Percentiles rank a stretch among this genome's conserved stretches.
Conservation (phyloP, 2,797 vertebrate genomes). For the Alectoris magna region DNA sequence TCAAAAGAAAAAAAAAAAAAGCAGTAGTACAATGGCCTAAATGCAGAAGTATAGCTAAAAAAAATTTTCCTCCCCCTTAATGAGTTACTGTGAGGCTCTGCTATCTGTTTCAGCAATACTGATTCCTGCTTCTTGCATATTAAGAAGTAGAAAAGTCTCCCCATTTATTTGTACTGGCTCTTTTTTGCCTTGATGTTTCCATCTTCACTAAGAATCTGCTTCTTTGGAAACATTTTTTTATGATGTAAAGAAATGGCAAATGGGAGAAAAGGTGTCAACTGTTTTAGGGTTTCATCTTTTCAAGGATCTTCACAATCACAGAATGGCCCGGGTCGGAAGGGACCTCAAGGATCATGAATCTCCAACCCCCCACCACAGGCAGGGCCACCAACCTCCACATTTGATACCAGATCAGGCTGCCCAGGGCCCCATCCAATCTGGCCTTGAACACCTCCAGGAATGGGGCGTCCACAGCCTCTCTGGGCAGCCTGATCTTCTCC, state of each 20-base stretch:
- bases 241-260: neutral
- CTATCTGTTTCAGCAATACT: neutral
- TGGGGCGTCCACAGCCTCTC: too few species aligned
- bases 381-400: too few species aligned
- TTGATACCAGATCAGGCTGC: too few species aligned
- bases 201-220: neutral
- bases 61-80: neutral
- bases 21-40: neutral
- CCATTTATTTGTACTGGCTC: neutral
- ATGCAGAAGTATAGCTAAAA: neutral
- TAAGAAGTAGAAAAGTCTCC: neutral
- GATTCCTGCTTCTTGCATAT: neutral
- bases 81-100: neutral
- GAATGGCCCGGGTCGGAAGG: too few species aligned
- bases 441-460: too few species aligned
- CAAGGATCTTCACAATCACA: too few species aligned
- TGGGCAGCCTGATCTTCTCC: neutral
- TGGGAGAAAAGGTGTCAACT: neutral
- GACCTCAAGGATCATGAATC: too few species aligned
- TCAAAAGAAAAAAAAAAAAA: neutral
- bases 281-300: neutral
- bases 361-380: too few species aligned
- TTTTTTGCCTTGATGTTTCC: constrained; percentile 4
- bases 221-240: neutral
- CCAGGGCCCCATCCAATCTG: too few species aligned